Conservation (phyloP, 1,140 invertebrate genomes). For the Atopsyche davidsoni region DNA sequence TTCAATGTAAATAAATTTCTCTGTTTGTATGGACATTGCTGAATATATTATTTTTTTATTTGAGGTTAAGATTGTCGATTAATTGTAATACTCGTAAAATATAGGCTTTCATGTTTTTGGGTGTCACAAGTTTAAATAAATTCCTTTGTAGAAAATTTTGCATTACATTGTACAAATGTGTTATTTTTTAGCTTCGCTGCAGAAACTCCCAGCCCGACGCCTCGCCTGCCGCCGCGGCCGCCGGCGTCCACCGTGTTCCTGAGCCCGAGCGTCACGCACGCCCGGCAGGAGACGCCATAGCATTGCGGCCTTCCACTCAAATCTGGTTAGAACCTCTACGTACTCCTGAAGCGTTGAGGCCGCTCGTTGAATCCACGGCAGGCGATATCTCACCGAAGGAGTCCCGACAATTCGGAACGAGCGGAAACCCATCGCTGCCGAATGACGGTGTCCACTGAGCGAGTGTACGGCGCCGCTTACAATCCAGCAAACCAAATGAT, state of each 20-base stretch:
- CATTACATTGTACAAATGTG: too few species aligned
- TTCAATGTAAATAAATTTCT: too few species aligned
- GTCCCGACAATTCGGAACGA: background rate
- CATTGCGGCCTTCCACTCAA: too few species aligned
- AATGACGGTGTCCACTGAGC: background rate
- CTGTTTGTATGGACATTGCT: too few species aligned
- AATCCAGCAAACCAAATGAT: too few species aligned
- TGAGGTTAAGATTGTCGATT: too few species aligned
- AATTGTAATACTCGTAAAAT: too few species aligned
- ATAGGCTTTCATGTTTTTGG: too few species aligned
- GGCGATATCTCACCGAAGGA: background rate
- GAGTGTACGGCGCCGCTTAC: background rate
- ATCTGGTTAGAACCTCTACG: background rate
- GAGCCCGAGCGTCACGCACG: slow-evolving; percentile 23
- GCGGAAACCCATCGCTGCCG: background rate
- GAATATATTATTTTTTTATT: too few species aligned
- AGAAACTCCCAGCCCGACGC: slow-evolving; percentile 31
- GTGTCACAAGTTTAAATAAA: too few species aligned
- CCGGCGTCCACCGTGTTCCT: slow-evolving; percentile 32
- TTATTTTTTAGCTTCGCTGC: slow-evolving; percentile 19
- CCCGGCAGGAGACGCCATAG: slow-evolving; percentile 26
- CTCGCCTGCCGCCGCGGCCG: slow-evolving; percentile 41
- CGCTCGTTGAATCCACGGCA: background rate
- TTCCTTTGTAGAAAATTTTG: too few species aligned
- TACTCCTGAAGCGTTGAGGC: background rate